Conservation (phyloP, 2,888 invertebrate species). For the Pediacus dermestoides region DNA sequence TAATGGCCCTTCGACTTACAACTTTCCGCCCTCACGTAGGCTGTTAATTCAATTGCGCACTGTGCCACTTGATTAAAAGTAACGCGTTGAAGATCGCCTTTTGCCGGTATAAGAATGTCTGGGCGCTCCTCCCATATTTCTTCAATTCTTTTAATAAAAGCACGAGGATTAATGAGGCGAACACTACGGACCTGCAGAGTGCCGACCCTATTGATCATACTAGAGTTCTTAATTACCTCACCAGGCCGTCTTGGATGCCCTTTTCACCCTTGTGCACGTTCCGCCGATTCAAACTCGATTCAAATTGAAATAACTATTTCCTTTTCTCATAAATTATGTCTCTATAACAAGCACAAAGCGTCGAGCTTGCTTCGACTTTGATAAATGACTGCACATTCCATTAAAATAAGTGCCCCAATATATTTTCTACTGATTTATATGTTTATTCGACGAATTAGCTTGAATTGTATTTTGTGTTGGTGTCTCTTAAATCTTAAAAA, state of each 20-base stretch:
- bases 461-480: constrained; percentile 2
- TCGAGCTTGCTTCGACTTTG: constrained; percentile 40
- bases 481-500: constrained; percentile 2
- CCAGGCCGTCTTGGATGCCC: constrained; percentile 29
- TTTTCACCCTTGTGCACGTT: constrained; percentile 42
- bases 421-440: constrained; percentile 47
- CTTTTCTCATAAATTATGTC: constrained; percentile 48
- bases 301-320: constrained; percentile 49
- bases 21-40: constrained; percentile 47
- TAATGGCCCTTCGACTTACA: constrained; percentile 47
- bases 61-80: constrained; percentile 47
- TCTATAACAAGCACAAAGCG: constrained; percentile 42
- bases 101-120: constrained; percentile 31
- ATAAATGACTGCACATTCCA: constrained; percentile 48
- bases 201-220: constrained; percentile 45
- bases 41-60: constrained; percentile 47
- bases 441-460: constrained; percentile 39
- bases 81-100: constrained; percentile 40
- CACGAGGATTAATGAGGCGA: constrained; percentile 49
- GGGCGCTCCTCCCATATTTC: constrained; percentile 51
- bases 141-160: constrained; percentile 53
- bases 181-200: constrained; percentile 34
- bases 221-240: constrained; percentile 47
- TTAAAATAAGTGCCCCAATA: constrained; percentile 49
- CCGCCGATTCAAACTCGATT: constrained; percentile 41